A percentile compares a stretch with the other conserved stretches of the same genome.
These are phyloP conservation scores for Scolopax mira DNA, from an alignment of 2,113 vertebrate genomes.

Conservation along the genomic window DNA sequence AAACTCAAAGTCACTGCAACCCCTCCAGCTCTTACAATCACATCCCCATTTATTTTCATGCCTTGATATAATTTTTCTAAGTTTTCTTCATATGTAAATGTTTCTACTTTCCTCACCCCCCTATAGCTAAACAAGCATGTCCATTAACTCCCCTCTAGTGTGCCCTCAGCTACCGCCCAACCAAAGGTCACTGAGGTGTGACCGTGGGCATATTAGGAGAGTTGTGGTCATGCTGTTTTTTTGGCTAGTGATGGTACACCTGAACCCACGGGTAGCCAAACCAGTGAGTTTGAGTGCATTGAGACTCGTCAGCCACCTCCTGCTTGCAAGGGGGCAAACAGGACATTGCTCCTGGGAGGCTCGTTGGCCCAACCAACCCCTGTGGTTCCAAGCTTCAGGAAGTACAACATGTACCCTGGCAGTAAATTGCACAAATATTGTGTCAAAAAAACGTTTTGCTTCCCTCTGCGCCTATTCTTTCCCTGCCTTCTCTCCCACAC, in stretches of 20 bases:
- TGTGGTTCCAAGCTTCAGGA: neutral
- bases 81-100: neutral
- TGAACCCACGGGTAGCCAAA: neutral
- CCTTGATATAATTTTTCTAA: neutral
- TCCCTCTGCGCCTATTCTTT: neutral
- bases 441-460: neutral
- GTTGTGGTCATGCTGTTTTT: neutral
- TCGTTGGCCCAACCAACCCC: rapidly evolving
- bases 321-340: rapidly evolving
- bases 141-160: rapidly evolving
- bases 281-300: neutral
- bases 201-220: neutral
- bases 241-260: rapidly evolving
- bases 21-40: neutral
- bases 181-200: rapidly evolving
- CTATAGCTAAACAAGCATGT: neutral
- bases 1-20: neutral
- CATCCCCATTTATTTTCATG: neutral
- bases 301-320: rapidly evolving
- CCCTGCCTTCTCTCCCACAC: neutral
- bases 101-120: neutral
- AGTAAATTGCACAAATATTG: neutral
- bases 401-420: neutral
- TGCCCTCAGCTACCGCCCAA: neutral
- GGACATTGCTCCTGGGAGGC: rapidly evolving